These are phyloP conservation scores for Drosophila stalkeri DNA, from an alignment of 2,888 invertebrate species.

Conservation along the genomic window DNA sequence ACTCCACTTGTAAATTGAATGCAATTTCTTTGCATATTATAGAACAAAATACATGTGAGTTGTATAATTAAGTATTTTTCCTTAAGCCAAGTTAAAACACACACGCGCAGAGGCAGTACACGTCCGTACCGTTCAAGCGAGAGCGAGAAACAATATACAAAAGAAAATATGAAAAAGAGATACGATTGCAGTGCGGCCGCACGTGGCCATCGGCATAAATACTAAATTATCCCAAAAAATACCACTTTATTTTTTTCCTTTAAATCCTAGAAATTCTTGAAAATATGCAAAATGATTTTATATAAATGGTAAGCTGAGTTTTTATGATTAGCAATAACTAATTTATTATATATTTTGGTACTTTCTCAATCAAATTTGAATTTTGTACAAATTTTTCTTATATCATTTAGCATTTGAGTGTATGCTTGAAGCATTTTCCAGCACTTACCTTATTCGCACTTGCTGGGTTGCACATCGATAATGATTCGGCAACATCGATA, in stretches of 20 bases:
- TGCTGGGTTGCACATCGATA: conserved; percentile 11
- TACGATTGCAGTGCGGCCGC: conserved; percentile 33
- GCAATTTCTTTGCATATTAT: conserved; percentile 53
- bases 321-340: neutral
- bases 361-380: neutral
- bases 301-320: too few relatives aligned
- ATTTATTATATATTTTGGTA: neutral
- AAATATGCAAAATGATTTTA: neutral
- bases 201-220: accelerated
- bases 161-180: conserved; percentile 59
- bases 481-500: conserved; percentile 18
- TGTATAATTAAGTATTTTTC: conserved; percentile 67
- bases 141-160: conserved; percentile 65
- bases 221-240: conserved; percentile 11
- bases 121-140: conserved; percentile 66
- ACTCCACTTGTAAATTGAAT: conserved; percentile 47
- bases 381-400: neutral
- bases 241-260: neutral
- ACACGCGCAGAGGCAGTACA: conserved; percentile 65
- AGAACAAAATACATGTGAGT: conserved; percentile 48
- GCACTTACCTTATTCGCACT: conserved; percentile 12
- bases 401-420: conserved; percentile 25
- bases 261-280: neutral
- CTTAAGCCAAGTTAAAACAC: conserved; percentile 59
- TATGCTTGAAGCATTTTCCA: neutral